Percentiles rank a stretch among this genome's conserved stretches.
These are phyloP conservation scores for Schrankia costaestrigalis DNA, from an alignment of 2,888 invertebrate genomes.

Conservation along the genomic window DNA sequence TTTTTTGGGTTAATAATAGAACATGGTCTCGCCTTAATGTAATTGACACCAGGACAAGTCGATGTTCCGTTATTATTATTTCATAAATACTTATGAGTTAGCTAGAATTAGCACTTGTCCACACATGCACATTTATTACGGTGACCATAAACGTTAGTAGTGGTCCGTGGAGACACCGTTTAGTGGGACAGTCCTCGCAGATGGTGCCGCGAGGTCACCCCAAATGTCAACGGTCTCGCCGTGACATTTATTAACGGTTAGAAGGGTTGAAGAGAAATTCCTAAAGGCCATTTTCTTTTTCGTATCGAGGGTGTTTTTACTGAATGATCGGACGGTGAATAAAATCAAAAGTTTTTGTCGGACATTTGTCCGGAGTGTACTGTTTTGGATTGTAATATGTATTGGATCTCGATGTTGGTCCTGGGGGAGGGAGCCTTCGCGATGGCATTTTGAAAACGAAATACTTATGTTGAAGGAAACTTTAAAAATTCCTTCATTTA, in stretches of 20 bases:
- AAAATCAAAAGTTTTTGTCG: conserved; percentile 28
- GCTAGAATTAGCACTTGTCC: too few relatives aligned
- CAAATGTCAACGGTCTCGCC: conserved; percentile 53
- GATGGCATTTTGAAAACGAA: background rate
- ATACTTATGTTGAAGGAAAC: conserved; percentile 1
- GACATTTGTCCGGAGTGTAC: conserved; percentile 8
- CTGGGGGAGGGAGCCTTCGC: background rate
- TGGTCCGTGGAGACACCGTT: conserved; percentile 41
- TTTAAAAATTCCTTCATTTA: too few relatives aligned
- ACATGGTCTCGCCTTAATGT: too few relatives aligned
- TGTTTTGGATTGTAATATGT: conserved; percentile 9
- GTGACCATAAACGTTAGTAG: conserved; percentile 45
- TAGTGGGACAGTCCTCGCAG: conserved; percentile 36
- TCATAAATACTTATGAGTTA: too few relatives aligned
- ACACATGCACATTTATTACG: conserved; percentile 11
- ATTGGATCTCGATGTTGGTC: conserved; percentile 1
- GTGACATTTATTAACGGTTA: conserved; percentile 74
- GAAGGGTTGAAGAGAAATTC: conserved; percentile 66
- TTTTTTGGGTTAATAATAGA: too few relatives aligned
- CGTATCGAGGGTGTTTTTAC: conserved; percentile 44
- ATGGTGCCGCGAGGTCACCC: conserved; percentile 37
- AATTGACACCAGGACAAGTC: too few relatives aligned
- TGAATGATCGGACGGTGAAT: conserved; percentile 28
- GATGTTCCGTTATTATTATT: too few relatives aligned
- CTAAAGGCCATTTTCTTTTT: conserved; percentile 50